Base-by-base conservation (phyloP, 1,140 invertebrate species). In the Drosophila arawakana region DNA sequence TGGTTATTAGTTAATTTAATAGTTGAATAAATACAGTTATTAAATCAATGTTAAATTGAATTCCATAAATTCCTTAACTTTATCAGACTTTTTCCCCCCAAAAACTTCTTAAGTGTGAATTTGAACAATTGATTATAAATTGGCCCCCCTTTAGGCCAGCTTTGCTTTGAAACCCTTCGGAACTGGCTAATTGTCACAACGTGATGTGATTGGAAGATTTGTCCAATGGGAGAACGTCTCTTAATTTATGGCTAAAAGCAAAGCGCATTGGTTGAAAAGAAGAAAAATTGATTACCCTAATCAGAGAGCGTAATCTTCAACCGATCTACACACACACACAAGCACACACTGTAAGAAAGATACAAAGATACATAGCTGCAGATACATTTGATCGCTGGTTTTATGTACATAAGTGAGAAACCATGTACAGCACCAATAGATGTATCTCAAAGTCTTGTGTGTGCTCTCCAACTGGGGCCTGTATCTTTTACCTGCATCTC, bases 281-380 rank as follows among this genome's bases (percentile, higher is more conserved):
- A 59, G 72, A 62, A 52, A 81, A 89, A 89, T 88, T 88, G 84
- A 88, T 88, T 84, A 71, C 85, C 81, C 67, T 78, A 89, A 88
- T 88, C 84, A 76, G 77, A 50, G n/a, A 39, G 61, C 78, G 78
- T 67, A 74, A 88, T 83, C 84, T 39, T 0, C 21, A 21, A 8
- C 52, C 50, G 57, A 62, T 76, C 43, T 67, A 59, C 30, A 74
- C 63, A 69, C 39, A 47, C 18, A 47, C 76, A 76, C 39, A 63
- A 0, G 50, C 11, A 50, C 4, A 11, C 1, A 30, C 25, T 3
- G 6, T 30, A 30, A 30, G 25, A 30, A 30, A 30, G 25, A 30
- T 30, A 30, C 25, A 30, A 30, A 30, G 25, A 30, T 30, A 30
- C 25, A 30, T 30, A 30, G 25, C 3, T 30, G 6, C 25, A 21